Percentiles rank a stretch among this genome's conserved stretches.
Evolutionary conservation across 2,113 vertebrate genomes (phyloP).

Genomic region (Procavia capensis): DNA sequence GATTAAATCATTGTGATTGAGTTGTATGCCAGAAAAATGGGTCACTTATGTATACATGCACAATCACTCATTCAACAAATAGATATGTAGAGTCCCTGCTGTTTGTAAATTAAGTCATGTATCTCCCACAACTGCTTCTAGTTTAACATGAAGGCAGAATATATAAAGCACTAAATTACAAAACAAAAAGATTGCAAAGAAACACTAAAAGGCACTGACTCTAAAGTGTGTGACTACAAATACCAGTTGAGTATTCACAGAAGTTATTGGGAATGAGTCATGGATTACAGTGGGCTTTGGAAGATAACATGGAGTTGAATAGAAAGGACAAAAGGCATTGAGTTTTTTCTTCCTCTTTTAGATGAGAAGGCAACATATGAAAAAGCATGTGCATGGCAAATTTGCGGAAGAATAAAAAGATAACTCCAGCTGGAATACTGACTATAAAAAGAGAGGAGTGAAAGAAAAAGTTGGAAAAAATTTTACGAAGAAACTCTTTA

Average conservation of each 20-base stretch:
- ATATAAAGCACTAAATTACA: background rate
- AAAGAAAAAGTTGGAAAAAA: background rate
- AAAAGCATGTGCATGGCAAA: background rate
- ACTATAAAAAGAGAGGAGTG: background rate
- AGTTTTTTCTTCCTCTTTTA: background rate
- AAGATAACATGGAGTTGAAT: background rate
- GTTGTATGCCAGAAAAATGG: constrained; percentile 43
- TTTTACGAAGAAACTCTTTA: background rate
- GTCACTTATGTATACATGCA: background rate
- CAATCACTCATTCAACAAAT: constrained; percentile 51
- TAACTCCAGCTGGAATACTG: background rate
- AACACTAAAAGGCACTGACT: constrained; percentile 7
- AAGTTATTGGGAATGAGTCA: background rate
- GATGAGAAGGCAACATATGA: background rate
- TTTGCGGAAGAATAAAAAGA: background rate
- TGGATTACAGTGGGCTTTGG: background rate
- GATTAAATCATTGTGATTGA: constrained; percentile 43
- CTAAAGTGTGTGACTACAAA: background rate
- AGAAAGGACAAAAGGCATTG: background rate
- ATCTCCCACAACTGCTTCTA: background rate
- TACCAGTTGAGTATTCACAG: background rate
- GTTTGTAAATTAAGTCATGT: constrained; percentile 63
- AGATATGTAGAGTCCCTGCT: background rate
- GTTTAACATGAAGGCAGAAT: background rate
- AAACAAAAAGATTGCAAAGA: background rate